Evolutionary conservation across 2,888 invertebrate species (phyloP), one percentile per base, ranked within the genome.

Genomic region (Anagyrus pseudococci): DNA sequence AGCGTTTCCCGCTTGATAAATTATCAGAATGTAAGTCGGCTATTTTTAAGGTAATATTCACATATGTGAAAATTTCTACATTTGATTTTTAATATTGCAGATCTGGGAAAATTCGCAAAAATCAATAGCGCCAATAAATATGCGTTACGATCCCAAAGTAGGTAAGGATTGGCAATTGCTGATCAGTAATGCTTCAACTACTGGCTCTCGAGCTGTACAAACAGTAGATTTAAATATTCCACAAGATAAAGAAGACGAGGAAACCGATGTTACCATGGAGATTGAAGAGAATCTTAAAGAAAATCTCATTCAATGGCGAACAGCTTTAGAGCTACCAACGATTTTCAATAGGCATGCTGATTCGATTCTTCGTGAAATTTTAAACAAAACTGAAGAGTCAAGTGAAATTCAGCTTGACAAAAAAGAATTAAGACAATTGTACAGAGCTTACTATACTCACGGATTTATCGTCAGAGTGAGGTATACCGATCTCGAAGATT

Each of bases 31-130:
- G 80, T 80, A 66, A 71, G 75, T 73, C n/a, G n/a, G n/a, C n/a
- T n/a, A n/a, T n/a, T n/a, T 65, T 44, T 44, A 2, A 2, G 3
- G 33, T 37, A 4, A 13, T 8, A 4, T 37, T 37, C 8, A 13
- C 15, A 10, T 10, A 29, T 10, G 10, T 10, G 10, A 29, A 29
- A 29, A 10, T 7, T 29, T 29, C 29, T 4, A 10, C 29, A 29
- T 10, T 7, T 4, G 29, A 10, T 37, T 37, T 37, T 37, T 37
- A 2, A 2, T 37, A 4, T 37, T 8, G 13, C 50, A 81, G 80
- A 74, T 79, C 26, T 81, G 80, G 80, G 78, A 76, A 53, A 81
- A 80, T 56, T 69, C 73, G 40, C 78, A 77, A 63, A 78, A 74
- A 63, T 71, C 73, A 0, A 60, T 71, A 23, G 53, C 75, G 6